A percentile compares a stretch with the other conserved stretches of the same genome.
Evolutionary conservation across 2,888 invertebrate genomes (phyloP).

Genomic region (Catocala sponsa): DNA sequence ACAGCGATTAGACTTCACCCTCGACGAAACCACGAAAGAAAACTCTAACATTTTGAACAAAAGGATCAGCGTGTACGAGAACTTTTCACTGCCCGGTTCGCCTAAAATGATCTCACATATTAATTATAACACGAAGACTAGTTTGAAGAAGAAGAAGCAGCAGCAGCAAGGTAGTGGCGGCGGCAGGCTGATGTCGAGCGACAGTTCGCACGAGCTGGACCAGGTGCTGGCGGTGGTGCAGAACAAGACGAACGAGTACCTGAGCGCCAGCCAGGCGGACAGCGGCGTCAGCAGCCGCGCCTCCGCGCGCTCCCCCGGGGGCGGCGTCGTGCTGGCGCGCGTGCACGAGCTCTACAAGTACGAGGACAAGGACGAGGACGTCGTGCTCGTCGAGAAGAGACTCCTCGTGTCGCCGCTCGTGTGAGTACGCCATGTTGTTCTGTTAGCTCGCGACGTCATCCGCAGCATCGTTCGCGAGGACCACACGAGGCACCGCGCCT

Average conservation of each 20-base stretch:
- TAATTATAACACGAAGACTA: slow-evolving; percentile 77
- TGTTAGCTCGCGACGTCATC: neutral
- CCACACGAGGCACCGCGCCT: no score
- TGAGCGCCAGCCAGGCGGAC: slow-evolving; percentile 64
- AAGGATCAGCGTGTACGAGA: slow-evolving; percentile 74
- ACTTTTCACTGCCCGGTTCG: slow-evolving; percentile 81
- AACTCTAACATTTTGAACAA: slow-evolving; percentile 50
- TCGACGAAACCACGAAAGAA: slow-evolving; percentile 51
- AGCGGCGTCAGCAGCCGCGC: slow-evolving; percentile 80
- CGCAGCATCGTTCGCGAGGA: neutral
- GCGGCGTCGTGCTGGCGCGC: slow-evolving; percentile 84
- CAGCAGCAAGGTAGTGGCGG: slow-evolving; percentile 18
- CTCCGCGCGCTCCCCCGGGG: slow-evolving; percentile 57
- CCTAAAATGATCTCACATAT: slow-evolving; percentile 74
- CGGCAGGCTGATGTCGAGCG: slow-evolving; percentile 54
- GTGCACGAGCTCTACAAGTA: slow-evolving; percentile 93
- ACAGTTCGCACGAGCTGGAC: slow-evolving; percentile 65
- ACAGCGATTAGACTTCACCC: slow-evolving; percentile 62
- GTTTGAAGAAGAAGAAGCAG: slow-evolving; percentile 61
- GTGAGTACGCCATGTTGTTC: slow-evolving; percentile 72
- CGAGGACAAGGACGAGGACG: slow-evolving; percentile 91
- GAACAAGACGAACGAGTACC: slow-evolving; percentile 78
- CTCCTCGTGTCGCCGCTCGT: slow-evolving; percentile 84
- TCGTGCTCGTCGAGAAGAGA: slow-evolving; percentile 91
- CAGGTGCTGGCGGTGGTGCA: slow-evolving; percentile 74